phyloP scores from a whole-genome alignment of 2,888 invertebrate species.

The Pilophorus perplexus region DNA sequence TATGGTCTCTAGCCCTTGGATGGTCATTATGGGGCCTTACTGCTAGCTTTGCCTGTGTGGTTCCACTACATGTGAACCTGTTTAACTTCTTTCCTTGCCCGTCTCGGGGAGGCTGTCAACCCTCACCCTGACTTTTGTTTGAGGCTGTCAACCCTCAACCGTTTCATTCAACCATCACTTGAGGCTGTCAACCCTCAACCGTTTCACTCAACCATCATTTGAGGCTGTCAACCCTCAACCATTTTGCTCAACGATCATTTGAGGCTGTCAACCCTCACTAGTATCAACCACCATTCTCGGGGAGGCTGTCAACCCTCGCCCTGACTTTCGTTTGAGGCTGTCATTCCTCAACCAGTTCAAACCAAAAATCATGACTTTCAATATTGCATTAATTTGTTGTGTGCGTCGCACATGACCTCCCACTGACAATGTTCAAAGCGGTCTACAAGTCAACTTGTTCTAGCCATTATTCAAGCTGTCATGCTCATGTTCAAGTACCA shows the following conservation, averaged over 20 bases:
- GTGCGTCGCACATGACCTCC: not conserved
- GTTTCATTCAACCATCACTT: no score
- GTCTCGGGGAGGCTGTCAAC: conserved; percentile 5
- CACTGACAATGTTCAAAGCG: no score
- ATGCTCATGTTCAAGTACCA: conserved; percentile 10
- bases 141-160: no score
- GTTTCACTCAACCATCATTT: no score
- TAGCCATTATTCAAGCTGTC: not conserved
- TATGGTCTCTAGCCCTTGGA: not conserved
- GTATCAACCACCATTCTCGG: not conserved
- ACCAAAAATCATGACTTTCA: not conserved
- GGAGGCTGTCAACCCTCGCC: conserved; percentile 11
- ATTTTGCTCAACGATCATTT: no score
- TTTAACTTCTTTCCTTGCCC: not conserved
- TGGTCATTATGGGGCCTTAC: not conserved
- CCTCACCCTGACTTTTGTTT: no score
- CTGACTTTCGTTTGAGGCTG: not conserved
- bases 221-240: no score
- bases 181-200: no score
- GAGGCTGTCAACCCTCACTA: no score
- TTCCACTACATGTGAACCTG: not conserved
- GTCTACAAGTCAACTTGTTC: not conserved
- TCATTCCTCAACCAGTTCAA: not conserved
- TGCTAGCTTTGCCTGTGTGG: conserved; percentile 7
- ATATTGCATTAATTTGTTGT: not conserved